Conservation (phyloP, 2,797 vertebrate genomes). For the Myiotriccus ornatus region DNA sequence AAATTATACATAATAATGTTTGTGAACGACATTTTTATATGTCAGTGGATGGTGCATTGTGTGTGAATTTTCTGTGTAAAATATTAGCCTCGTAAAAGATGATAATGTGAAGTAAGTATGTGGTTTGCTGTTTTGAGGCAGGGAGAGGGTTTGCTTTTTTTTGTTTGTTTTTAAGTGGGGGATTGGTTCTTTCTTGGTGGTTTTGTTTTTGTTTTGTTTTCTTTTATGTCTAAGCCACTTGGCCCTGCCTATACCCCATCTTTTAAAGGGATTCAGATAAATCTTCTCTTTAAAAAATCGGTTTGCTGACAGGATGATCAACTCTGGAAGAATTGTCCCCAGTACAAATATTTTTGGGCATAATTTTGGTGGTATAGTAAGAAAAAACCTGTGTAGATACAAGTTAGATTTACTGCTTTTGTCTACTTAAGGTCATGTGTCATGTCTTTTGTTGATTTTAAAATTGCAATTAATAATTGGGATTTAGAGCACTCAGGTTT, state of each 20-base stretch:
- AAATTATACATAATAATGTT: neutral
- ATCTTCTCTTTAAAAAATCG: neutral
- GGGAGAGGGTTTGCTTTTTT: neutral
- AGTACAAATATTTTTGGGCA: neutral
- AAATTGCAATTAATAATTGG: neutral
- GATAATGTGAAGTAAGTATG: neutral
- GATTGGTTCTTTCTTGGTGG: neutral
- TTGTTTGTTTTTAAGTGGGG: neutral
- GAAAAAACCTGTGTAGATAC: neutral
- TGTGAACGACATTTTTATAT: neutral
- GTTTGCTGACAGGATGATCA: neutral
- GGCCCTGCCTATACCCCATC: neutral
- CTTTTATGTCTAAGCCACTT: neutral
- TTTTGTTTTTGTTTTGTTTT: neutral
- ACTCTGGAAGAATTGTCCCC: neutral
- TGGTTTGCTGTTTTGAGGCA: neutral
- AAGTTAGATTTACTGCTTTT: neutral
- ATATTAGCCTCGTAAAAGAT: neutral
- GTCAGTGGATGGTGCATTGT: neutral
- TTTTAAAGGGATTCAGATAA: neutral
- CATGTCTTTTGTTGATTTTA: neutral
- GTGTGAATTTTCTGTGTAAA: neutral
- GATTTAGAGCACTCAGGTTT: neutral
- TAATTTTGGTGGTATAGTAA: neutral
- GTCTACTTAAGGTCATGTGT: neutral